Conservation (phyloP, 2,888 invertebrate species). For the Ichneumoninae sp. region DNA sequence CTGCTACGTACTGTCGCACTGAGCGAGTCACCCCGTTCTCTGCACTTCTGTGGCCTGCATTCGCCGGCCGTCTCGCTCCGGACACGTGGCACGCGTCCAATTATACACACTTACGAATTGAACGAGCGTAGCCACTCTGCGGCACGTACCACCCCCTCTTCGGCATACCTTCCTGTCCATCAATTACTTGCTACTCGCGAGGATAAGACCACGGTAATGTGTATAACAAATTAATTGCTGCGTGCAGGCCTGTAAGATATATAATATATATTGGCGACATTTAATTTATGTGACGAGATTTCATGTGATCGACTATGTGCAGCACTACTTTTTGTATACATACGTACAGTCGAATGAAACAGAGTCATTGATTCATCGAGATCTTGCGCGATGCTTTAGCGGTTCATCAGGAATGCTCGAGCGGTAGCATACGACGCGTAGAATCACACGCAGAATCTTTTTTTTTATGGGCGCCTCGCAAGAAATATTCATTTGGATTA, state of each 20-base stretch:
- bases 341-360: too few relatives aligned
- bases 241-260: neutral
- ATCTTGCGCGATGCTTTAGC: too few relatives aligned
- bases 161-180: constrained; percentile 38
- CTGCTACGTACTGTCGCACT: constrained; percentile 22
- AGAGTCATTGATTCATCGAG: too few relatives aligned
- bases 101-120: constrained; percentile 61
- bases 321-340: too few relatives aligned
- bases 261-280: neutral
- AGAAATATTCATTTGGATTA: too few relatives aligned
- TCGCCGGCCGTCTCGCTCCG: constrained; percentile 38
- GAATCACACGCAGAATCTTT: too few relatives aligned
- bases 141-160: constrained; percentile 34
- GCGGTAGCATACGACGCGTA: too few relatives aligned
- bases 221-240: constrained; percentile 57
- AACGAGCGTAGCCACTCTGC: constrained; percentile 23
- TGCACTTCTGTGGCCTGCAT: constrained; percentile 55
- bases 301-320: constrained; percentile 9
- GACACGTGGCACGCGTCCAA: constrained; percentile 63
- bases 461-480: too few relatives aligned
- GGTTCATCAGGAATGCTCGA: too few relatives aligned
- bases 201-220: constrained; percentile 39
- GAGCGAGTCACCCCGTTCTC: constrained; percentile 20
- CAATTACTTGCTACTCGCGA: constrained; percentile 48
- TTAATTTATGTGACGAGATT: constrained; percentile 10